Conservation (phyloP, 2,888 invertebrate genomes). For the Masnerella sp. region DNA sequence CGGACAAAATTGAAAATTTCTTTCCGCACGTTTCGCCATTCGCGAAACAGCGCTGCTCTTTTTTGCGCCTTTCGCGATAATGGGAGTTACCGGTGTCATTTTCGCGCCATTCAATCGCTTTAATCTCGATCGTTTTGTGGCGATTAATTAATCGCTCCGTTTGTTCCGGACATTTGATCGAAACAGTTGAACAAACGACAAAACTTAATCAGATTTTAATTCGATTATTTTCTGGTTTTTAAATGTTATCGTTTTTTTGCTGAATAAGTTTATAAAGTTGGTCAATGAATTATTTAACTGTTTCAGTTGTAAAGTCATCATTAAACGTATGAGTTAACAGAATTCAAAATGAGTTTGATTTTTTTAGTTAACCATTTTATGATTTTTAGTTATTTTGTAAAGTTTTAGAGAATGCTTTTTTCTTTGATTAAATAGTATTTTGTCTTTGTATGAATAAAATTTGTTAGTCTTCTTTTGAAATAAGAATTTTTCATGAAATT, state of each 20-base stretch:
- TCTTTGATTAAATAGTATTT: no score
- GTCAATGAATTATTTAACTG: neutral
- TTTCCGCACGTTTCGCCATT: slow-evolving; percentile 19
- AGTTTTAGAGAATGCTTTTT: no score
- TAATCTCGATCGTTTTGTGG: neutral
- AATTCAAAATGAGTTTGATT: no score
- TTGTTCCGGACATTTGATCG: neutral
- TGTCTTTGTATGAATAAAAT: no score
- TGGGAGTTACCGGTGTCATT: neutral
- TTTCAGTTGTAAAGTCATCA: no score
- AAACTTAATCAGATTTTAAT: neutral
- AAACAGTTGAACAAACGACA: neutral
- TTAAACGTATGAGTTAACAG: no score
- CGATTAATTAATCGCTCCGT: slow-evolving; percentile 1
- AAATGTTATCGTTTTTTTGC: neutral
- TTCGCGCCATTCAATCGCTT: neutral
- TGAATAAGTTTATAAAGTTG: neutral
- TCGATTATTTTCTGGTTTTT: no score
- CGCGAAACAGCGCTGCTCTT: slow-evolving; percentile 1
- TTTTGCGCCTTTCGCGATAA: slow-evolving; percentile 2
- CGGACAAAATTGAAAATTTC: slow-evolving; percentile 27
- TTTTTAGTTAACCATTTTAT: no score
- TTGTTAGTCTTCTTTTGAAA: no score
- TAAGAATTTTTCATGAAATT: no score
- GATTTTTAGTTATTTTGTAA: no score